Evolutionary conservation across 2,888 invertebrate species (phyloP).

Genomic region (Apotomis betuletana): DNA sequence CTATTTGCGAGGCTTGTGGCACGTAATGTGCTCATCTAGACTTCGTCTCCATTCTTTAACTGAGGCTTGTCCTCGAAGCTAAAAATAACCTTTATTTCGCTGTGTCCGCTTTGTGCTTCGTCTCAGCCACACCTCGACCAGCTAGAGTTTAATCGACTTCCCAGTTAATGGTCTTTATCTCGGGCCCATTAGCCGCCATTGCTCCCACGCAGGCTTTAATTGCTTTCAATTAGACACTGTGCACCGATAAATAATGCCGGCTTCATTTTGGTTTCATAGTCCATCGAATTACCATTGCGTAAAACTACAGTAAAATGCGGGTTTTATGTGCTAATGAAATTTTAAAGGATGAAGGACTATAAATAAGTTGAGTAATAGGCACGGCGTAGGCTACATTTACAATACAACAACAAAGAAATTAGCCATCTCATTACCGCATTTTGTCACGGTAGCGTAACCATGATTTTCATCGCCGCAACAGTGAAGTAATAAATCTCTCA

Average conservation of each 20-base stretch:
- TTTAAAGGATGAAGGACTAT: too few relatives aligned
- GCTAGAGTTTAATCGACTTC: constrained; percentile 15
- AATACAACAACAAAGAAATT: too few relatives aligned
- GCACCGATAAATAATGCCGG: constrained; percentile 18
- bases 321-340: neutral
- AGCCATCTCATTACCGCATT: too few relatives aligned
- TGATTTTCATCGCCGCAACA: too few relatives aligned
- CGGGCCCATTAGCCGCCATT: constrained; percentile 19
- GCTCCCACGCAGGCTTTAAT: constrained; percentile 25
- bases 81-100: constrained; percentile 2
- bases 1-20: too few relatives aligned
- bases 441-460: too few relatives aligned
- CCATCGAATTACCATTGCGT: constrained; percentile 2
- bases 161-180: constrained; percentile 25
- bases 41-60: neutral
- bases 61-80: neutral
- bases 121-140: neutral
- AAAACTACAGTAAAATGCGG: neutral
- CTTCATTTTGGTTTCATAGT: neutral
- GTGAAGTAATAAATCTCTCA: constrained; percentile 18
- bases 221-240: constrained; percentile 20
- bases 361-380: too few relatives aligned
- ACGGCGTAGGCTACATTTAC: too few relatives aligned
- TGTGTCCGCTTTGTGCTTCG: neutral
- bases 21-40: too few relatives aligned